Conservation (phyloP, 2,888 invertebrate species). For the Agelastica alni region DNA sequence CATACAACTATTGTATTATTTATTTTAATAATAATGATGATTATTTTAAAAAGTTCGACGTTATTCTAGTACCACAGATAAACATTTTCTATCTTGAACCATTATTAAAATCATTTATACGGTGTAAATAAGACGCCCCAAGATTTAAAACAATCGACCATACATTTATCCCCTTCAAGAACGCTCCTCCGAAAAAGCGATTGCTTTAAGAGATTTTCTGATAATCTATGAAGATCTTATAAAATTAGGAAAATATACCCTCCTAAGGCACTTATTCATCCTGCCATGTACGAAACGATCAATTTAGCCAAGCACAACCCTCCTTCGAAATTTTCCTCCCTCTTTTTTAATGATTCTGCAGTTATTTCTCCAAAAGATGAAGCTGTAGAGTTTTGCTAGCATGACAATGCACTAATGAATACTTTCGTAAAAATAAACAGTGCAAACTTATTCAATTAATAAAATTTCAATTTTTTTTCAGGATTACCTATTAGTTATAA, state of each 20-base stretch:
- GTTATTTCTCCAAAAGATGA: not conserved
- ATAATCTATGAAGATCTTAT: slow-evolving; percentile 13
- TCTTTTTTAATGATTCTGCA: slow-evolving; percentile 15
- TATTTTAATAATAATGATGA: too few species aligned
- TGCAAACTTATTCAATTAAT: too few species aligned
- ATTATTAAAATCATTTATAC: too few species aligned
- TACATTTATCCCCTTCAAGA: not conserved
- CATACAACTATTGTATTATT: too few species aligned
- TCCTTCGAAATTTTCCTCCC: slow-evolving; percentile 11
- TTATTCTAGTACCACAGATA: too few species aligned
- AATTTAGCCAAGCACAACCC: slow-evolving; percentile 17
- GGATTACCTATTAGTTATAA: too few species aligned
- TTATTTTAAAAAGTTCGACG: too few species aligned
- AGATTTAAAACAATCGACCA: too few species aligned
- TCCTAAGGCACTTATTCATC: slow-evolving; percentile 16
- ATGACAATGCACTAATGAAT: not conserved
- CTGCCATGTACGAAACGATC: slow-evolving; percentile 23
- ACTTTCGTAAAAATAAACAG: too few species aligned
- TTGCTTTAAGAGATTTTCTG: slow-evolving; percentile 5
- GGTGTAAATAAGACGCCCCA: too few species aligned
- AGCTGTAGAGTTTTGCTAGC: not conserved
- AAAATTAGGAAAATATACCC: slow-evolving; percentile 20
- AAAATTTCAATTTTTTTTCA: too few species aligned
- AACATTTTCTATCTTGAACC: too few species aligned
- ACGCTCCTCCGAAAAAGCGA: not conserved